phyloP scores from a whole-genome alignment of 2,888 invertebrate genomes.

The Tuberolachnus salignus region DNA sequence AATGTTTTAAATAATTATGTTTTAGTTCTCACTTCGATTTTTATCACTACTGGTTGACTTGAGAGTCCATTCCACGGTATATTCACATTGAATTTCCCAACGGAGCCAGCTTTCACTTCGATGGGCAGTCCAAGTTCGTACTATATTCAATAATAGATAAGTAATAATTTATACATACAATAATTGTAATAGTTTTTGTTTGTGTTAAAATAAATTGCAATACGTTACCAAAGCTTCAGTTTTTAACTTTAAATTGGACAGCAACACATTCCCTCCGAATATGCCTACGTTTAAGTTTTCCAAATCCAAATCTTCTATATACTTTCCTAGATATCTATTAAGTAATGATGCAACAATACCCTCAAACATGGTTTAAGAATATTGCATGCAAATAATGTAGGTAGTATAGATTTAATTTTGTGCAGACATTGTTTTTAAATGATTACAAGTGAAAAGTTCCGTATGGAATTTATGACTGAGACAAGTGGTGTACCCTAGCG shows the following conservation, averaged over 20 bases:
- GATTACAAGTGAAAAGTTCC: slow-evolving; percentile 39
- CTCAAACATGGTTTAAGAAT: slow-evolving; percentile 71
- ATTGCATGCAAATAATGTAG: not conserved
- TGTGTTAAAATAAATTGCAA: slow-evolving; percentile 26
- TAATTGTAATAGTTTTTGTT: not conserved
- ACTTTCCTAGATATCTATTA: slow-evolving; percentile 80
- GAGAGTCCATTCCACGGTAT: slow-evolving; percentile 82
- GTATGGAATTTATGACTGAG: slow-evolving; percentile 30
- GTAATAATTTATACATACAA: too few relatives aligned
- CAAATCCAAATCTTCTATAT: slow-evolving; percentile 80
- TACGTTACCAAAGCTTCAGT: slow-evolving; percentile 77
- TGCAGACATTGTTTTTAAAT: slow-evolving; percentile 24
- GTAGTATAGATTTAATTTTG: not conserved
- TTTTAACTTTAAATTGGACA: slow-evolving; percentile 77
- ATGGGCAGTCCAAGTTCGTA: slow-evolving; percentile 81
- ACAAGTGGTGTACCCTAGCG: slow-evolving; percentile 43
- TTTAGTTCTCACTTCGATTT: slow-evolving; percentile 67
- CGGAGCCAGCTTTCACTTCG: slow-evolving; percentile 79
- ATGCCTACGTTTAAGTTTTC: slow-evolving; percentile 84
- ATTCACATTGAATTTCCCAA: slow-evolving; percentile 75
- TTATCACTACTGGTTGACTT: slow-evolving; percentile 74
- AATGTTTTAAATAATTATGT: not conserved
- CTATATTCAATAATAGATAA: slow-evolving; percentile 65
- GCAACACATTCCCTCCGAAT: slow-evolving; percentile 79
- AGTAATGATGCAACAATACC: slow-evolving; percentile 79